Evolutionary conservation across 2,113 vertebrate species (phyloP).

Genomic region (Brienomyrus brachyistius): DNA sequence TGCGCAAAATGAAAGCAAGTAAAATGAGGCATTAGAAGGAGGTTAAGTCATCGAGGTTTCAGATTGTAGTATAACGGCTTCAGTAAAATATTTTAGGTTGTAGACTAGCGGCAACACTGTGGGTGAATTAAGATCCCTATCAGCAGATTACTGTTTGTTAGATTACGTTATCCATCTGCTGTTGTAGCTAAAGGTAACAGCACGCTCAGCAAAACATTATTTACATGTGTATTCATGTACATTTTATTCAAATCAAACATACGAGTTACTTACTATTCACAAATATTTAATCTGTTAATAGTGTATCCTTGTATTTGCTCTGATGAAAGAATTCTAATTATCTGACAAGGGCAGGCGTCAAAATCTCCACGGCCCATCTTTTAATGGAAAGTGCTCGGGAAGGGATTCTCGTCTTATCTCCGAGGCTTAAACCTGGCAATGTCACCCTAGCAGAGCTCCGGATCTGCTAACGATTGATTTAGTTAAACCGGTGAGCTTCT

Average conservation of each 20-base stretch:
- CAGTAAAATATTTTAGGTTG: neutral
- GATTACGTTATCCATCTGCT: neutral
- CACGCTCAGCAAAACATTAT: neutral
- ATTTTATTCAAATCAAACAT: neutral
- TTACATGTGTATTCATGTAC: neutral
- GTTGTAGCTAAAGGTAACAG: neutral
- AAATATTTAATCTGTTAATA: neutral
- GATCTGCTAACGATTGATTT: constrained; percentile 2
- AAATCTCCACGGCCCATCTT: neutral
- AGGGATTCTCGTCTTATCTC: neutral
- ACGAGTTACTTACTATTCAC: neutral
- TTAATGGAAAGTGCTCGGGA: constrained; percentile 1
- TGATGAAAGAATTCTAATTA: neutral
- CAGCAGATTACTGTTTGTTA: neutral
- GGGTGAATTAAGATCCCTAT: neutral
- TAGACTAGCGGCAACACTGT: neutral
- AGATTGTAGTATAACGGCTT: neutral
- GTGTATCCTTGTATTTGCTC: neutral
- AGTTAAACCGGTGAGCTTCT: neutral
- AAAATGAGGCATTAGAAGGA: neutral
- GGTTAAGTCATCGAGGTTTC: neutral
- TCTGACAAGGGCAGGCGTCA: neutral
- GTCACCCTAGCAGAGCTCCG: neutral
- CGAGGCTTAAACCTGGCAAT: constrained; percentile 5
- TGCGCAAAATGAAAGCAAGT: neutral